These are phyloP conservation scores for Eupeodes latifasciatus DNA, from an alignment of 2,888 invertebrate species.

Conservation along the genomic window DNA sequence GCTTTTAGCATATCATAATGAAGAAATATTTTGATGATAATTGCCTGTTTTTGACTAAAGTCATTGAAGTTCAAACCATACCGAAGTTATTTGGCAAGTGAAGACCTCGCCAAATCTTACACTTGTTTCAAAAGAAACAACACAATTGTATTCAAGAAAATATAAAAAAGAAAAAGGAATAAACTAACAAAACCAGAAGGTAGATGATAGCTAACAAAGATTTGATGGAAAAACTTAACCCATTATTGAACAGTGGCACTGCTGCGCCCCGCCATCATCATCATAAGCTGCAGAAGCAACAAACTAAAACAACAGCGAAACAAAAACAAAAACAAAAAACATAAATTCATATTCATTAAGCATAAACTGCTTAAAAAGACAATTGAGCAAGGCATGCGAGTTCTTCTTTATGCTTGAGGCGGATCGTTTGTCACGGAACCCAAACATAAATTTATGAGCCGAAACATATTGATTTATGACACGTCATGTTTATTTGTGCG, in stretches of 20 bases:
- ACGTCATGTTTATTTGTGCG: constrained; percentile 73
- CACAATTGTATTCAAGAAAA: background rate
- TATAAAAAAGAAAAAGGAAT: background rate
- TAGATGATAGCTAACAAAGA: constrained; percentile 19
- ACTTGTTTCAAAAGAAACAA: background rate
- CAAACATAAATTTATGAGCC: constrained; percentile 73
- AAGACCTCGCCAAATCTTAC: background rate
- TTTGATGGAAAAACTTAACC: constrained; percentile 25
- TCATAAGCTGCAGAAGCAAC: background rate
- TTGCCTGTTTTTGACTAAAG: too few relatives aligned
- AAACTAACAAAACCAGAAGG: background rate
- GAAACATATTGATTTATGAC: constrained; percentile 74
- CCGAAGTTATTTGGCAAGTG: background rate
- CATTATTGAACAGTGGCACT: constrained; percentile 44
- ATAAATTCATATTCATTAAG: constrained; percentile 68
- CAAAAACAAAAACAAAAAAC: background rate
- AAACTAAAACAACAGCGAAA: too few relatives aligned
- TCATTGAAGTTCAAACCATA: too few relatives aligned
- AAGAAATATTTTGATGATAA: too few relatives aligned
- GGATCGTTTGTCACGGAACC: constrained; percentile 71
- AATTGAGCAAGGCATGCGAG: constrained; percentile 49
- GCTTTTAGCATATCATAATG: too few relatives aligned
- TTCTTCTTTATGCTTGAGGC: constrained; percentile 55
- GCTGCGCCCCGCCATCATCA: background rate
- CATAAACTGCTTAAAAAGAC: constrained; percentile 44